Percentiles rank a stretch among this genome's conserved stretches.
Conservation (phyloP, 2,797 vertebrate species). For the Hippopotamyrus pictus region DNA sequence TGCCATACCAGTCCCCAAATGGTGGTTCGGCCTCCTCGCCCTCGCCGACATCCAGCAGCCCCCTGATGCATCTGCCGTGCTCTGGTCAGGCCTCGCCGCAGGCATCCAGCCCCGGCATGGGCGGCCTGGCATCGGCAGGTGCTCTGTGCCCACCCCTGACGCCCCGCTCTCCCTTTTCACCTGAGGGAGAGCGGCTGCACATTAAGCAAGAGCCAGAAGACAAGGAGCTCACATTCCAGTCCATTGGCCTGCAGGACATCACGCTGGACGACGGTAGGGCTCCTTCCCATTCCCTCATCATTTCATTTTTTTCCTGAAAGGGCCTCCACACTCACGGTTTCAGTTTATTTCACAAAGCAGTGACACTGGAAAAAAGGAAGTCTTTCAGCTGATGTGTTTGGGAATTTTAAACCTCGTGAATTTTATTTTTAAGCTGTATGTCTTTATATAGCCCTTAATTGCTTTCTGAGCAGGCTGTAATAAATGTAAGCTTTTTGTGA, state of each 20-base stretch:
- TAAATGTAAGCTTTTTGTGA: not conserved
- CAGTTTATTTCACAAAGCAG: not conserved
- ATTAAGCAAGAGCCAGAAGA: conserved; percentile 95
- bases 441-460: not conserved
- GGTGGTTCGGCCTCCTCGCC: conserved; percentile 68
- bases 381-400: not conserved
- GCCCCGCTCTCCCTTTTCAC: conserved; percentile 72
- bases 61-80: conserved; percentile 63
- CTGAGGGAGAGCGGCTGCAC: conserved; percentile 69
- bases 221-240: conserved; percentile 81
- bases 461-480: not conserved
- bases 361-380: not conserved
- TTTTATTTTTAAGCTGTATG: not conserved
- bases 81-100: conserved; percentile 68
- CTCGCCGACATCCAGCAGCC: conserved; percentile 69
- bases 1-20: conserved; percentile 85
- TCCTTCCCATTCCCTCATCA: not conserved
- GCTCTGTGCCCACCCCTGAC: conserved; percentile 70
- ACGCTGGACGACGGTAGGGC: conserved; percentile 91
- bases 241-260: conserved; percentile 95
- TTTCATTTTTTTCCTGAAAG: not conserved
- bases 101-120: conserved; percentile 68
- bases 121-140: conserved; percentile 57
- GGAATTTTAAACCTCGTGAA: not conserved
- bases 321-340: not conserved